A percentile compares a stretch with the other conserved stretches of the same genome.
Evolutionary conservation across 2,888 invertebrate species (phyloP).

Genomic region (Dusona sp.): DNA sequence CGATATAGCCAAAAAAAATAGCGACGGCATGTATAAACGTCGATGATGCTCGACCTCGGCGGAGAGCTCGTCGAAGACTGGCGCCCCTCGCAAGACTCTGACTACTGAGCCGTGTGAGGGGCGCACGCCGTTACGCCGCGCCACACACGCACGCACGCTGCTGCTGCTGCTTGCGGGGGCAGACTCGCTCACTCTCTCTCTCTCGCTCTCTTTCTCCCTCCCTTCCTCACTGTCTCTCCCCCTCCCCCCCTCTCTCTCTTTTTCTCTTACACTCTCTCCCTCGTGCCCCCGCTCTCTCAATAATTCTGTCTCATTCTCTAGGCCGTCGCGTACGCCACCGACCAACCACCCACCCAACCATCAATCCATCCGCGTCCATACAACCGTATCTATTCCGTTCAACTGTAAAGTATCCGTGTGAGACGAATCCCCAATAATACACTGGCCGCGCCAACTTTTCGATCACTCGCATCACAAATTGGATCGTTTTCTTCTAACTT

Average conservation of each 20-base stretch:
- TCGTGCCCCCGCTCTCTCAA: constrained; percentile 9
- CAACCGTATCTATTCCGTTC: constrained; percentile 47
- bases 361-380: constrained; percentile 53
- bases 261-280: constrained; percentile 8
- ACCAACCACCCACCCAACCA: constrained; percentile 63
- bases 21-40: constrained; percentile 71
- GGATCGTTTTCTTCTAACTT: not conserved
- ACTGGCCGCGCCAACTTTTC: constrained; percentile 10
- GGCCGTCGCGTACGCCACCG: constrained; percentile 61
- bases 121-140: constrained; percentile 75
- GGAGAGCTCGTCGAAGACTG: constrained; percentile 80
- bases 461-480: constrained; percentile 7
- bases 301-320: constrained; percentile 35
- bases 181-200: constrained; percentile 39
- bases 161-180: constrained; percentile 54
- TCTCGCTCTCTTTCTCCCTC: not conserved
- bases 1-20: constrained; percentile 42
- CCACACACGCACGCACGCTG: constrained; percentile 72
- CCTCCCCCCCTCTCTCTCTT: constrained; percentile 1
- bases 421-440: constrained; percentile 5
- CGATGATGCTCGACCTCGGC: constrained; percentile 74
- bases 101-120: constrained; percentile 75
- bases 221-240: constrained; percentile 28
- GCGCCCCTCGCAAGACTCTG: constrained; percentile 75
- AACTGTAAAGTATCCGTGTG: constrained; percentile 20